phyloP scores from a whole-genome alignment of 2,797 vertebrate species.

The Pseudochirops cupreus region DNA sequence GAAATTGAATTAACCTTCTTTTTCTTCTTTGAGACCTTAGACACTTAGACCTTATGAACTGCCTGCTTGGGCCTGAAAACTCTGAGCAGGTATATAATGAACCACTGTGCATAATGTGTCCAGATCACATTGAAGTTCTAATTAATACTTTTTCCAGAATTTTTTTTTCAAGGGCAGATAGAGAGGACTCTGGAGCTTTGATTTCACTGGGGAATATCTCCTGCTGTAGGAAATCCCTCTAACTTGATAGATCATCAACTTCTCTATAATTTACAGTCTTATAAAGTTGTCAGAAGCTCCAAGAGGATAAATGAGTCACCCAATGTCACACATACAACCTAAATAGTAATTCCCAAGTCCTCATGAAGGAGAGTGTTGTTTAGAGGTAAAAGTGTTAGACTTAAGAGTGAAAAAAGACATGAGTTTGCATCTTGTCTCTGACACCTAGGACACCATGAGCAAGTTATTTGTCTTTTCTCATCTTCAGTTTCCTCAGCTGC shows the following conservation, averaged over 20 bases:
- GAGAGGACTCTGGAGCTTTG: neutral
- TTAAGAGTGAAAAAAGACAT: neutral
- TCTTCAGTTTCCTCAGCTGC: neutral
- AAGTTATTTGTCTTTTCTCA: neutral
- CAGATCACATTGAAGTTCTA: neutral
- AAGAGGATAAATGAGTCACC: neutral
- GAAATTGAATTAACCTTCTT: slow-evolving; percentile 9
- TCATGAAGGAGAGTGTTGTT: neutral
- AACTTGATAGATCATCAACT: neutral
- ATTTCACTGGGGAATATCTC: neutral
- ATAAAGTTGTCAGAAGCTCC: neutral
- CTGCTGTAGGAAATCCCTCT: neutral
- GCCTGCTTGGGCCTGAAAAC: neutral
- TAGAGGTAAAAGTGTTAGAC: neutral
- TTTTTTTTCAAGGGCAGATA: neutral
- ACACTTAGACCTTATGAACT: slow-evolving; percentile 49
- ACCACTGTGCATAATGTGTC: neutral
- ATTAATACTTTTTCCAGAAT: neutral
- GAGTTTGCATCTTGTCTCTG: neutral
- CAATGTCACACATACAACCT: neutral
- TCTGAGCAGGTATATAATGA: neutral
- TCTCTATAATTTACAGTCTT: neutral
- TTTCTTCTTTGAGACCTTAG: slow-evolving; percentile 61
- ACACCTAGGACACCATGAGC: neutral
- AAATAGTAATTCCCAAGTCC: neutral